Conservation (phyloP, 2,888 invertebrate genomes). For the Parnassius smintheus region DNA sequence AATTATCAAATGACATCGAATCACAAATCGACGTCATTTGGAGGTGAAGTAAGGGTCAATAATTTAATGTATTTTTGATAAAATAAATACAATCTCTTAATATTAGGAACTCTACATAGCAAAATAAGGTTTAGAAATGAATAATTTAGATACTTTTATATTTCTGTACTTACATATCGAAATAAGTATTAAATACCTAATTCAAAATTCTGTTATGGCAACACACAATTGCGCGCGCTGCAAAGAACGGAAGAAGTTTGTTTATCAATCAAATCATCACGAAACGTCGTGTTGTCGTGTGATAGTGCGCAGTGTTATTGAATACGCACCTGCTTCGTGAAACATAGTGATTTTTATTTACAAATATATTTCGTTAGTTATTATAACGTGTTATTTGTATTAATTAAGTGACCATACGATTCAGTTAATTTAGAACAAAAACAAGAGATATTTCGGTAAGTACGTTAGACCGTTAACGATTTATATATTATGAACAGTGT, state of each 20-base stretch:
- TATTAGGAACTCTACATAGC: no score
- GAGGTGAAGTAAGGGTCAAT: no score
- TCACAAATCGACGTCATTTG: no score
- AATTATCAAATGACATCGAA: no score
- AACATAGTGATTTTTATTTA: constrained; percentile 22
- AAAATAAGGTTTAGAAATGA: no score
- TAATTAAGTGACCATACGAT: not conserved
- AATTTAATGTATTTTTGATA: no score
- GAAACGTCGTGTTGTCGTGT: constrained; percentile 19
- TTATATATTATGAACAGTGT: no score
- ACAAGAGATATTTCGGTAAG: constrained; percentile 10
- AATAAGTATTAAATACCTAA: no score
- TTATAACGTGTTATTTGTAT: not conserved
- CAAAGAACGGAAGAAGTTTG: constrained; percentile 63
- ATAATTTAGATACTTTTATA: no score
- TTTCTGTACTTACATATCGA: no score
- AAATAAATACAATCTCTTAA: no score
- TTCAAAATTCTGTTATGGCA: constrained; percentile 39
- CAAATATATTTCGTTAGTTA: not conserved
- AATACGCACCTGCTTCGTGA: constrained; percentile 24
- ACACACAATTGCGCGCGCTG: constrained; percentile 71
- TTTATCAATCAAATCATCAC: constrained; percentile 67
- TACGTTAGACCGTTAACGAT: not conserved
- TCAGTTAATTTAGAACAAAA: constrained; percentile 6
- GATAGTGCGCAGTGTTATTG: constrained; percentile 22